Conservation (phyloP, 2,888 invertebrate species). For the Noctuana brunneofusca region DNA sequence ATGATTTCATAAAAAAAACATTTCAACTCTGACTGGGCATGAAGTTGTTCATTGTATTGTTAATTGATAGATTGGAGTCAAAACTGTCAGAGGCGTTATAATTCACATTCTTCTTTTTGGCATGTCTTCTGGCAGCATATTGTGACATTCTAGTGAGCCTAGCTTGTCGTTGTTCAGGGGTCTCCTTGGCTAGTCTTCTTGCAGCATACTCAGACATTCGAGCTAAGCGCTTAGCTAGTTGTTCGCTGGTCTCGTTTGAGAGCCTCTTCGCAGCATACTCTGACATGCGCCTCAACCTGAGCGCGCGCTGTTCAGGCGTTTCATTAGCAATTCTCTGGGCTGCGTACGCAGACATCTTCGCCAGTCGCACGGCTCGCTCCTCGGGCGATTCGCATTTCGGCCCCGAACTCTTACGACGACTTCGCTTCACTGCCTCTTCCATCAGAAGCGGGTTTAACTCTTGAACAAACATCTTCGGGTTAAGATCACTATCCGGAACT, state of each 20-base stretch:
- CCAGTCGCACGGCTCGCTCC: conserved; percentile 62
- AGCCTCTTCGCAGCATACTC: conserved; percentile 71
- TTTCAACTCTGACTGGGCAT: conserved; percentile 50
- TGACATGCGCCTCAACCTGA: conserved; percentile 71
- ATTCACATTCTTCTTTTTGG: conserved; percentile 53
- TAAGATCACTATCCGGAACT: not conserved
- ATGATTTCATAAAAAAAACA: conserved; percentile 18
- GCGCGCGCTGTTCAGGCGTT: conserved; percentile 66
- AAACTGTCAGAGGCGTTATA: not conserved
- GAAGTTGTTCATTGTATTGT: not conserved
- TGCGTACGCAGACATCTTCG: conserved; percentile 75
- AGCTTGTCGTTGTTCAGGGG: conserved; percentile 56
- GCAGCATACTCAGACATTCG: conserved; percentile 76
- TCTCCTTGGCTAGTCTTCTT: conserved; percentile 64
- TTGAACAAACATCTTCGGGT: conserved; percentile 38
- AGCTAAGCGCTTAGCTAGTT: conserved; percentile 66
- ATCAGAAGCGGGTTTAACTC: conserved; percentile 52
- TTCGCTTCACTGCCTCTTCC: conserved; percentile 38
- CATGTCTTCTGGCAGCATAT: conserved; percentile 69
- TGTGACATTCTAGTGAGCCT: conserved; percentile 72
- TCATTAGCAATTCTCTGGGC: conserved; percentile 71
- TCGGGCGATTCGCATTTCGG: conserved; percentile 59
- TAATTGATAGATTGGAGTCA: conserved; percentile 12
- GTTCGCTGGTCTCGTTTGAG: conserved; percentile 65
- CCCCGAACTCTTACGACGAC: conserved; percentile 49